Evolutionary conservation across 2,797 vertebrate genomes (phyloP).

Genomic region (Melanotaenia trifasciata): DNA sequence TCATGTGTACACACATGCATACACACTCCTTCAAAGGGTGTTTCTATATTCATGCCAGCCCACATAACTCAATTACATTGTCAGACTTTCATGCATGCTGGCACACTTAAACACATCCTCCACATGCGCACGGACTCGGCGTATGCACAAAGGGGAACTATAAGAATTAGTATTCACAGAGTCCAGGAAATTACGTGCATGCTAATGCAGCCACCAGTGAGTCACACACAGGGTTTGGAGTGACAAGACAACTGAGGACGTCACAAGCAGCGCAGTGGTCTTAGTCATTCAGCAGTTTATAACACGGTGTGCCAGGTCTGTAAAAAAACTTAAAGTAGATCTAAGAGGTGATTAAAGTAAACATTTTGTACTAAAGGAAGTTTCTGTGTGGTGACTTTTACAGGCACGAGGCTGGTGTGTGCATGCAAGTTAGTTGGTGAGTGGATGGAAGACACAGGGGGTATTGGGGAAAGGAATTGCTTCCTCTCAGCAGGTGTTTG

Average conservation of each 20-base stretch:
- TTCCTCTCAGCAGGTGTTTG: conserved; percentile 52
- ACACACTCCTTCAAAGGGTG: conserved; percentile 11
- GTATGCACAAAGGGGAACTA: conserved; percentile 16
- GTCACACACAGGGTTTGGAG: conserved; percentile 46
- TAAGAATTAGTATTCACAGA: conserved; percentile 43
- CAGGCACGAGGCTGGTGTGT: background rate
- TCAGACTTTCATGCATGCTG: conserved; percentile 5
- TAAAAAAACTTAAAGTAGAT: background rate
- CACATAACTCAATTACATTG: conserved; percentile 33
- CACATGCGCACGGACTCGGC: background rate
- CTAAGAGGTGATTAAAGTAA: background rate
- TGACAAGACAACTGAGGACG: conserved; percentile 13
- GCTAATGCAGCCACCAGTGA: conserved; percentile 46
- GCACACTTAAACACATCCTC: conserved; percentile 16
- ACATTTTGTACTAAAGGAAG: conserved; percentile 4
- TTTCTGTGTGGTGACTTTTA: background rate
- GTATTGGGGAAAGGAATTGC: conserved; percentile 46
- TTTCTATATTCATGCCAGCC: conserved; percentile 16
- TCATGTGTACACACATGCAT: background rate
- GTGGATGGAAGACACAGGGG: conserved; percentile 43
- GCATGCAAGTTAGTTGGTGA: conserved; percentile 10
- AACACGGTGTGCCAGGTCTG: background rate
- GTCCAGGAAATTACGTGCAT: conserved; percentile 26
- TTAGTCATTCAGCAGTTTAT: background rate
- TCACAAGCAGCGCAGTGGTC: background rate